Conservation (phyloP, 2,797 vertebrate species). For the Sphenodon punctatus region DNA sequence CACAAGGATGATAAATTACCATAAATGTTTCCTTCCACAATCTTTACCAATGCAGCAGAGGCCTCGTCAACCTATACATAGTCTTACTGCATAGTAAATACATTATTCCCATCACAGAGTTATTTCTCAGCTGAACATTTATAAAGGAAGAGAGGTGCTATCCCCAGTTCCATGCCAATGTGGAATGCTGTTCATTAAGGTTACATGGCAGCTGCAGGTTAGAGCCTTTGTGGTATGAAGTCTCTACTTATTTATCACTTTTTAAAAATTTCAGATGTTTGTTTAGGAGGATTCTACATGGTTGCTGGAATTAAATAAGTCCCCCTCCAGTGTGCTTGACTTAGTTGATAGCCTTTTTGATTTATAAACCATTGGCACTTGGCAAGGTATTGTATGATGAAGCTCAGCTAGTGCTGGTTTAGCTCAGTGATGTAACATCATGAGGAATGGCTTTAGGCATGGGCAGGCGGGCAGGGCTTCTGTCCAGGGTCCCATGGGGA, state of each 20-base stretch:
- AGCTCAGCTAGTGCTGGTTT: neutral
- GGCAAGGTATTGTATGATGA: neutral
- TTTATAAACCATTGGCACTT: rapidly evolving
- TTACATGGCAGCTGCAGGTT: neutral
- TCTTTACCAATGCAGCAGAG: neutral
- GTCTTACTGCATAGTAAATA: neutral
- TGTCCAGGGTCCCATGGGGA: no score
- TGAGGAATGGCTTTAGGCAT: no score
- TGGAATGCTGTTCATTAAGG: neutral
- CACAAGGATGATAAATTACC: neutral
- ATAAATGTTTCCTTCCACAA: neutral
- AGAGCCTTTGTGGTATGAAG: neutral
- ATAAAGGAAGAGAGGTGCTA: neutral
- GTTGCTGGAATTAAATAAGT: neutral
- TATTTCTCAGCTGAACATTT: neutral
- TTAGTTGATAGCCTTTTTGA: neutral
- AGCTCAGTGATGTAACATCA: rapidly evolving
- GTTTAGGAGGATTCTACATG: neutral
- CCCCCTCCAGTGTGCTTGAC: neutral
- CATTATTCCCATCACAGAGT: neutral
- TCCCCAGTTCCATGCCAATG: neutral
- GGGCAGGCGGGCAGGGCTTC: no score
- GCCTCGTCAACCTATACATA: neutral
- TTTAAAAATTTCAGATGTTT: neutral
- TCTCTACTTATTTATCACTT: neutral